Percentiles rank a stretch among this genome's conserved stretches.
These are phyloP conservation scores for Pseudoatta argentina DNA, from an alignment of 1,140 invertebrate genomes.

Conservation along the genomic window DNA sequence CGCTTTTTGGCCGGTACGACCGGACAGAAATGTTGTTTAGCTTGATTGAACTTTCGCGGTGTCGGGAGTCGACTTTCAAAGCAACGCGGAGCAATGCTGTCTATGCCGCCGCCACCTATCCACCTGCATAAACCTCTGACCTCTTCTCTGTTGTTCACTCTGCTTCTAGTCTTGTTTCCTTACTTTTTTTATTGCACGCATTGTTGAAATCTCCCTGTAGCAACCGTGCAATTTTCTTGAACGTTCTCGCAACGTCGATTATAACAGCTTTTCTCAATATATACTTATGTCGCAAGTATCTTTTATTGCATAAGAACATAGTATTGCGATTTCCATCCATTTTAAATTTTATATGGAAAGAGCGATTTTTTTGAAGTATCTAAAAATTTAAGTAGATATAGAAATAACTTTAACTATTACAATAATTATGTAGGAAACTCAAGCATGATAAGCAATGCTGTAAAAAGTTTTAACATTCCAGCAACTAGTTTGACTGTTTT, in stretches of 20 bases:
- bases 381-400: no score
- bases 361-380: no score
- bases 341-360: background rate
- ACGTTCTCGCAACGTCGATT: slow-evolving; percentile 29
- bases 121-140: slow-evolving; percentile 29
- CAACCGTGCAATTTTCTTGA: slow-evolving; percentile 25
- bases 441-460: no score
- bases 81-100: slow-evolving; percentile 60
- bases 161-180: slow-evolving; percentile 37
- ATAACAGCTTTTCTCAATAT: background rate
- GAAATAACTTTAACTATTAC: no score
- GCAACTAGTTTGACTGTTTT: no score
- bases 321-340: background rate
- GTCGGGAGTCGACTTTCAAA: slow-evolving; percentile 75
- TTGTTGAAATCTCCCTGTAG: slow-evolving; percentile 42
- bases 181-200: slow-evolving; percentile 55
- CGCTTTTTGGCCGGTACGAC: slow-evolving; percentile 80
- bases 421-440: no score
- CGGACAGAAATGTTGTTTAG: slow-evolving; percentile 84
- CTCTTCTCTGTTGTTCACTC: slow-evolving; percentile 10
- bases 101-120: slow-evolving; percentile 11
- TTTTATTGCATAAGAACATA: background rate
- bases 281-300: background rate
- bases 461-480: no score
- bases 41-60: slow-evolving; percentile 83